Evolutionary conservation across 2,113 vertebrate species (phyloP), one percentile per base, ranked within the genome.

Genomic region (Tetrax tetrax): DNA sequence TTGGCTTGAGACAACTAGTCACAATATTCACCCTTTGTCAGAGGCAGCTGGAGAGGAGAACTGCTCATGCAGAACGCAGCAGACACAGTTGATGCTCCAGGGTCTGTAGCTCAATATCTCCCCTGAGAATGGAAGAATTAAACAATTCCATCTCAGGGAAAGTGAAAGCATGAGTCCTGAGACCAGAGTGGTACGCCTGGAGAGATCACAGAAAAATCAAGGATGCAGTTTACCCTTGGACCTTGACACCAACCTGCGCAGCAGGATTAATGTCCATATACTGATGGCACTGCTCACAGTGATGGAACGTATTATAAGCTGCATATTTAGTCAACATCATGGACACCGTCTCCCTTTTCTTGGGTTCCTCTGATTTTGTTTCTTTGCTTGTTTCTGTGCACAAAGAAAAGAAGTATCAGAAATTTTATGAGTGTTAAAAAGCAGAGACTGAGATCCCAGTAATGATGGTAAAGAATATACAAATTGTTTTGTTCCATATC

Each of bases 301-400:
- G 99, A 91, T 99, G 99, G 97, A 99, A 99, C 4, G 99, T 99
- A 95, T 99, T 99, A 97, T 99, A 99, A 95, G 99, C 98, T 2
- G 99, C 99, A 2, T 99, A 99, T 93, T 98, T 98, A 78, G 99
- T 99, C 94, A 99, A 96, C 95, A 99, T 99, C 95, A 99, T 99
- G 54, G 99, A 99, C 87, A 99, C 97, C 0, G 99, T 99, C 87
- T 98, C 97, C 83, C 98, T 98, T 83, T 98, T 99, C 89, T 75
- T 95, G 37, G 97, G 70, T 41, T 98, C 97, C 66, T 99, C 98
- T 35, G 63, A 72, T 85, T 97, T 98, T 70, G 63, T 80, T 92
- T 98, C 98, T 95, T 98, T 97, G 56, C 96, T 97, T 69, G 95
- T 88, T 90, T 98, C 99, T 99, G 97, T 41, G 31, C 57, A 91